A percentile compares a stretch with the other conserved stretches of the same genome.
Evolutionary conservation across 1,140 invertebrate genomes (phyloP).

Genomic region (Amyelois transitella): DNA sequence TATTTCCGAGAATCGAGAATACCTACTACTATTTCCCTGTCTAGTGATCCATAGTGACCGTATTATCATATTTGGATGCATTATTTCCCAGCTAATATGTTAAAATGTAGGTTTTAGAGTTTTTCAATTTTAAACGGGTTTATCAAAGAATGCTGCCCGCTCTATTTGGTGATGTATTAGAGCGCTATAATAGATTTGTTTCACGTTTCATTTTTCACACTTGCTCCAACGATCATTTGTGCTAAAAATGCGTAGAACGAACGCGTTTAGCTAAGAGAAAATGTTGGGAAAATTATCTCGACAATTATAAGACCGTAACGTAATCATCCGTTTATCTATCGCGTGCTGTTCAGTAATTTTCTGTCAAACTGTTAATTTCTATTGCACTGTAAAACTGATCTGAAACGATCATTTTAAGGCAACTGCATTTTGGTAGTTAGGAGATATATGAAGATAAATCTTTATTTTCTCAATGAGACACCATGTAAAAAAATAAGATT

Average conservation of each 20-base stretch:
- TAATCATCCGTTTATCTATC: background rate
- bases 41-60: too few relatives aligned
- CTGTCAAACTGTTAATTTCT: background rate
- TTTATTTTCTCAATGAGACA: too few relatives aligned
- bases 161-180: slow-evolving; percentile 18
- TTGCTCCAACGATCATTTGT: background rate
- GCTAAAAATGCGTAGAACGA: background rate
- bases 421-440: too few relatives aligned
- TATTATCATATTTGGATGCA: too few relatives aligned
- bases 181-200: slow-evolving; percentile 13
- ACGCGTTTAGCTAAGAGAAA: background rate
- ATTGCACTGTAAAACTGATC: background rate
- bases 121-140: background rate
- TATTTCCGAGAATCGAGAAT: too few relatives aligned
- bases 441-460: too few relatives aligned
- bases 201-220: background rate
- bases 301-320: background rate
- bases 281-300: background rate
- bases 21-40: too few relatives aligned
- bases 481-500: too few relatives aligned
- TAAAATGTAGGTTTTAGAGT: too few relatives aligned
- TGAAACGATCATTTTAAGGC: background rate
- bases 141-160: slow-evolving; percentile 1
- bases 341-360: background rate
- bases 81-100: too few relatives aligned